A percentile compares a stretch with the other conserved stretches of the same genome.
These are phyloP conservation scores for Daphoenositta chrysoptera DNA, from an alignment of 2,113 vertebrate species.

Conservation along the genomic window DNA sequence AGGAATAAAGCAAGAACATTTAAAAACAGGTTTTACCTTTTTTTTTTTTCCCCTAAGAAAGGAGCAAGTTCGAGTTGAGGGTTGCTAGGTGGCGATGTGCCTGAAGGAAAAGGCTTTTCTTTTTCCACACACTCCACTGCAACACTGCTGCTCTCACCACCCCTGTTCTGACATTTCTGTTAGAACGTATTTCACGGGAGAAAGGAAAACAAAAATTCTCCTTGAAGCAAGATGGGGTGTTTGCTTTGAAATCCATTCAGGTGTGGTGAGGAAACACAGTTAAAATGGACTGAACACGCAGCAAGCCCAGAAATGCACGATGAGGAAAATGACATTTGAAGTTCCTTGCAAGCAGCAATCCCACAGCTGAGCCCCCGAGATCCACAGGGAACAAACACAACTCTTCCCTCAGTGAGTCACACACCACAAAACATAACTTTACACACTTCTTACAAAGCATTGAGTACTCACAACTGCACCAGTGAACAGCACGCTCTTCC, in stretches of 20 bases:
- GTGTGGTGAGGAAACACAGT: neutral
- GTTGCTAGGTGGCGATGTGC: conserved; percentile 41
- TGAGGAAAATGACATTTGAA: neutral
- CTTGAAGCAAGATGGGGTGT: neutral
- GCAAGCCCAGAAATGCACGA: neutral
- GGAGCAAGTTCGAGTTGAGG: neutral
- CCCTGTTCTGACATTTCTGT: accelerated
- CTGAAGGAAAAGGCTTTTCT: neutral
- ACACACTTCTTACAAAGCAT: neutral
- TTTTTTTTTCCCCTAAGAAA: neutral
- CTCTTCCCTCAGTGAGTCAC: neutral
- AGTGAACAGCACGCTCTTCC: neutral
- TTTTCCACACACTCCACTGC: neutral
- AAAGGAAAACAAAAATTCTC: neutral
- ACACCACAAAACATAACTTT: accelerated
- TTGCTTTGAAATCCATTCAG: neutral
- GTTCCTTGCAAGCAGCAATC: neutral
- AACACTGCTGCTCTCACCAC: neutral
- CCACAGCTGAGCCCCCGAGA: neutral
- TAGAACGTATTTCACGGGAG: neutral
- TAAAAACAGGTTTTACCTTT: neutral
- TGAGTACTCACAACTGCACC: neutral
- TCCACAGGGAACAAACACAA: neutral
- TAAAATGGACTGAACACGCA: neutral
- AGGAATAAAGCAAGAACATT: neutral